These are phyloP conservation scores for Ornithoptera priamus DNA, from an alignment of 2,888 invertebrate genomes.

Conservation along the genomic window DNA sequence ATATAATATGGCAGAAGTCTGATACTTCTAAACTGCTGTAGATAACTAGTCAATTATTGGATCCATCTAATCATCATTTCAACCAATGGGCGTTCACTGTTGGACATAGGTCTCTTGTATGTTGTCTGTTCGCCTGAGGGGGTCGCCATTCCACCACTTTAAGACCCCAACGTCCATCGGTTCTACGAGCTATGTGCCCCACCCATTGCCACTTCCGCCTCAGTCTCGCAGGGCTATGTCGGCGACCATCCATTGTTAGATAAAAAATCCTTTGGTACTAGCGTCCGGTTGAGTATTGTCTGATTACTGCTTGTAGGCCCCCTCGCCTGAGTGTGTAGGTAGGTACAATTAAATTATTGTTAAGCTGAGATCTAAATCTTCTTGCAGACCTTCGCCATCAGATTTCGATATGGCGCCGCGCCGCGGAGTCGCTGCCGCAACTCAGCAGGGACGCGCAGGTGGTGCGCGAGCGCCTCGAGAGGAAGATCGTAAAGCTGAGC, in stretches of 20 bases:
- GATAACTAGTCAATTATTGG: too few relatives aligned
- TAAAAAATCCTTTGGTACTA: too few relatives aligned
- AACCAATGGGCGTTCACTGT: not conserved
- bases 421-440: conserved; percentile 85
- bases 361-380: not conserved
- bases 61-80: not conserved
- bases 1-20: too few relatives aligned
- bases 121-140: not conserved
- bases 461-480: conserved; percentile 85
- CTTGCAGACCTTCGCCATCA: conserved; percentile 85
- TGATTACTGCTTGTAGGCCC: too few relatives aligned
- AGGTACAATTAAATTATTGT: too few relatives aligned
- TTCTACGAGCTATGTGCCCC: not conserved
- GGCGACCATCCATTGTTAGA: too few relatives aligned
- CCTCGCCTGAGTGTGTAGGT: too few relatives aligned
- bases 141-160: not conserved
- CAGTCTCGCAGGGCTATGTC: not conserved
- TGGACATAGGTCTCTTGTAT: not conserved
- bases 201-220: not conserved
- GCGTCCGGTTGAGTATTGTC: too few relatives aligned
- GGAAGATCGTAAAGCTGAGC: conserved; percentile 83
- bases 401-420: conserved; percentile 89
- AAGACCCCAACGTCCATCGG: not conserved
- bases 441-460: conserved; percentile 88
- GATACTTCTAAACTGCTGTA: too few relatives aligned